Percentiles rank a stretch among this genome's conserved stretches.
Evolutionary conservation across 2,113 vertebrate species (phyloP).

Genomic region (Terrapene triunguis): DNA sequence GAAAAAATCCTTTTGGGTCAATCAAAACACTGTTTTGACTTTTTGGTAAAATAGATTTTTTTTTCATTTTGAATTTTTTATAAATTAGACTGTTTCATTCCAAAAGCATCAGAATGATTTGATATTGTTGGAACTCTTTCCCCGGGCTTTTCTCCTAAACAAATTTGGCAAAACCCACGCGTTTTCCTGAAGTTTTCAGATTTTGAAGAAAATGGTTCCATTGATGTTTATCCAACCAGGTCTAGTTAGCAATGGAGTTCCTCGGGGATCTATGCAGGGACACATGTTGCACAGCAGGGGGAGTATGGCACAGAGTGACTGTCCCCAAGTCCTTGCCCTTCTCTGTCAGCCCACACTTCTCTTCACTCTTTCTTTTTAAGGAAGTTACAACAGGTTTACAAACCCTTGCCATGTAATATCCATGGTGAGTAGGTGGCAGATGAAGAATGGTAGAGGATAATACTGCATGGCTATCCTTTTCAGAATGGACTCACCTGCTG

Average conservation of each 20-base stretch:
- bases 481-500: not conserved
- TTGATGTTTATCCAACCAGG: not conserved
- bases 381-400: too few species aligned
- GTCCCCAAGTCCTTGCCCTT: not conserved
- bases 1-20: not conserved
- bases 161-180: not conserved
- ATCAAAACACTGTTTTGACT: not conserved
- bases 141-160: not conserved
- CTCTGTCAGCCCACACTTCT: not conserved
- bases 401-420: too few species aligned
- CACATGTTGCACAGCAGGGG: not conserved
- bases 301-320: not conserved
- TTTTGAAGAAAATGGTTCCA: not conserved
- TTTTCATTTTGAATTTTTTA: not conserved
- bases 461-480: not conserved
- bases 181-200: not conserved
- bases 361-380: not conserved
- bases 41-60: not conserved
- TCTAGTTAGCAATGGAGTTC: not conserved
- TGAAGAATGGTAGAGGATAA: accelerated
- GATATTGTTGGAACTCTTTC: not conserved
- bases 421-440: not conserved
- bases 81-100: not conserved
- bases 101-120: not conserved
- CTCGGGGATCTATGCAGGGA: not conserved